These are phyloP conservation scores for Melanotaenia nigrans DNA, from an alignment of 2,797 vertebrate species.

Conservation along the genomic window DNA sequence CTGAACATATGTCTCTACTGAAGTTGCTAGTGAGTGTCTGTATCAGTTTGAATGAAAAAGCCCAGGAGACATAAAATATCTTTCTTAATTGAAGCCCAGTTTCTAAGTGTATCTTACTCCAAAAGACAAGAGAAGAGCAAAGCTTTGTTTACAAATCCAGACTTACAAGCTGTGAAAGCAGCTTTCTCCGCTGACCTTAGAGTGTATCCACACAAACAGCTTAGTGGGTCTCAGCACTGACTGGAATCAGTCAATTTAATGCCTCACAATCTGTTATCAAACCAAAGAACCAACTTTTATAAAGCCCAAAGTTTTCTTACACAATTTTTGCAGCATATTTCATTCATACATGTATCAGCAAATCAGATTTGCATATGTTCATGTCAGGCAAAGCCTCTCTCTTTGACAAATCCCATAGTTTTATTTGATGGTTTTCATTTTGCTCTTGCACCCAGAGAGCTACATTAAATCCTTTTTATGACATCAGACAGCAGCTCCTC, in stretches of 20 bases:
- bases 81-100: too few species aligned
- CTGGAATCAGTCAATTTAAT: neutral
- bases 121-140: neutral
- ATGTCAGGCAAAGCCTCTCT: neutral
- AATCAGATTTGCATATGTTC: neutral
- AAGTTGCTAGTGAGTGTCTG: too few species aligned
- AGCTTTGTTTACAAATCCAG: too few species aligned
- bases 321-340: neutral
- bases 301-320: neutral
- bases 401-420: neutral
- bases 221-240: neutral
- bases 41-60: too few species aligned
- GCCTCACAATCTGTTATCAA: neutral
- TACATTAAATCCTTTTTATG: neutral
- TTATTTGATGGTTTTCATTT: neutral
- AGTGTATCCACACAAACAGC: neutral
- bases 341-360: neutral
- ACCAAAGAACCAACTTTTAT: neutral
- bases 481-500: constrained; percentile 31
- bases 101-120: neutral
- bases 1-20: too few species aligned
- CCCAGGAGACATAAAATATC: too few species aligned
- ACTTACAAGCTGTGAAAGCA: neutral
- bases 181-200: neutral
- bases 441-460: neutral